Evolutionary conservation across 2,888 invertebrate species (phyloP).

Genomic region (Watsonalla cultraria): DNA sequence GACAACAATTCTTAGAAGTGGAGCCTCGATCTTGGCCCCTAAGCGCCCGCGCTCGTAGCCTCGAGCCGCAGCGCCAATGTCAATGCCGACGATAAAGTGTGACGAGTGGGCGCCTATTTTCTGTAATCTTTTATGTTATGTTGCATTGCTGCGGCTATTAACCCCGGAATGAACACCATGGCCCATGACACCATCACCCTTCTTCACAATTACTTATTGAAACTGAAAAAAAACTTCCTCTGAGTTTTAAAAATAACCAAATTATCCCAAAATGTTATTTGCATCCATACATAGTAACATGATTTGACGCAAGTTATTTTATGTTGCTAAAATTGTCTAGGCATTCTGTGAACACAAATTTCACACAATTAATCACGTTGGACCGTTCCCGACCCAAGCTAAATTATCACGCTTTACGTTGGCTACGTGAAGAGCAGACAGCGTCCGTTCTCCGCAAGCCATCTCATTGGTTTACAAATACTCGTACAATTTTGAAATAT

Average conservation of each 20-base stretch:
- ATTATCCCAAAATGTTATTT: constrained; percentile 32
- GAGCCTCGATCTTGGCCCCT: constrained; percentile 55
- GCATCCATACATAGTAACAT: constrained; percentile 5
- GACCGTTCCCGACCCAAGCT: not conserved
- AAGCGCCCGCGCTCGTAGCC: constrained; percentile 25
- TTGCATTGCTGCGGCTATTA: constrained; percentile 39
- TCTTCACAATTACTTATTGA: constrained; percentile 14
- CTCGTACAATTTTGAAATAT: constrained; percentile 7
- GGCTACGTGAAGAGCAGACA: not conserved
- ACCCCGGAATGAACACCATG: constrained; percentile 47
- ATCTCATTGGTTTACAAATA: constrained; percentile 6
- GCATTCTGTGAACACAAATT: not conserved
- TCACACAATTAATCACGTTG: not conserved
- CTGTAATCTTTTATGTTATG: constrained; percentile 13
- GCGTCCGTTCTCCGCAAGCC: constrained; percentile 3
- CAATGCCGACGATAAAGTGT: constrained; percentile 57
- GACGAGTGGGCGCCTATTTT: constrained; percentile 2
- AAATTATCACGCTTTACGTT: not conserved
- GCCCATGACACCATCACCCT: constrained; percentile 22
- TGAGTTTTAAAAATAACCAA: constrained; percentile 38
- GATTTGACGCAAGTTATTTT: constrained; percentile 9
- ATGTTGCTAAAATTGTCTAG: too few species aligned
- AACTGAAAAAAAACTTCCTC: constrained; percentile 6
- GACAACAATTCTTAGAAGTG: constrained; percentile 60
- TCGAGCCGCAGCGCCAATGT: constrained; percentile 53